Evolutionary conservation across 2,113 vertebrate species (phyloP).

Genomic region (Melanerpes aurifrons): DNA sequence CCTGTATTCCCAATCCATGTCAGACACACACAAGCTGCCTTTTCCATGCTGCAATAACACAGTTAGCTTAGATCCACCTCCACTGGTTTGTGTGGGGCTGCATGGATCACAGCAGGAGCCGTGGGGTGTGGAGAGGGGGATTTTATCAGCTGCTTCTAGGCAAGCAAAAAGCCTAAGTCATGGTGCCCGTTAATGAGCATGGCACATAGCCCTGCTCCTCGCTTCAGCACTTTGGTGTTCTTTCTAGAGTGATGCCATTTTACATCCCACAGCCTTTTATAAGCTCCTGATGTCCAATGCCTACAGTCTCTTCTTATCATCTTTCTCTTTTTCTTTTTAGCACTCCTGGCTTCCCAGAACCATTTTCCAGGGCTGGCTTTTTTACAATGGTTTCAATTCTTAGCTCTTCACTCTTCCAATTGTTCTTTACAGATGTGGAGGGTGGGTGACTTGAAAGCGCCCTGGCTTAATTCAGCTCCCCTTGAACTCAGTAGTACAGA

Average conservation of each 20-base stretch:
- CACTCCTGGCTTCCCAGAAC: constrained; percentile 52
- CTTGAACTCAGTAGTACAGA: constrained; percentile 35
- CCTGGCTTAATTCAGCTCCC: constrained; percentile 51
- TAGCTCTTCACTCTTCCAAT: constrained; percentile 53
- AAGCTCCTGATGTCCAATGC: constrained; percentile 61
- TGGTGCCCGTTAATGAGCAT: constrained; percentile 19
- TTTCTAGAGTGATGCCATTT: constrained; percentile 57
- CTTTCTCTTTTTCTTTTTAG: constrained; percentile 45
- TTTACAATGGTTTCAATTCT: constrained; percentile 57
- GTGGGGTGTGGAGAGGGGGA: not conserved
- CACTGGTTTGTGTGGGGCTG: not conserved
- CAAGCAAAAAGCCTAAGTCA: constrained; percentile 5
- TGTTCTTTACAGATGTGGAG: constrained; percentile 49
- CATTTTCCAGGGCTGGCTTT: constrained; percentile 22
- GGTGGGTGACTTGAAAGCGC: constrained; percentile 24
- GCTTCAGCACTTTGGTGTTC: constrained; percentile 32
- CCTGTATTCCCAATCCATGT: not conserved
- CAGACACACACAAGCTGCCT: not conserved
- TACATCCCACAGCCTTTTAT: constrained; percentile 47
- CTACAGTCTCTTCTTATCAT: constrained; percentile 43
- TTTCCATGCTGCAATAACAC: not conserved
- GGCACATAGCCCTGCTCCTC: constrained; percentile 1
- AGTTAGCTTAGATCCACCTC: not conserved
- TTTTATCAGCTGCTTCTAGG: not conserved
- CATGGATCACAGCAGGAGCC: not conserved